Evolutionary conservation across 2,113 vertebrate genomes (phyloP).

Genomic region (Sander lucioperca): DNA sequence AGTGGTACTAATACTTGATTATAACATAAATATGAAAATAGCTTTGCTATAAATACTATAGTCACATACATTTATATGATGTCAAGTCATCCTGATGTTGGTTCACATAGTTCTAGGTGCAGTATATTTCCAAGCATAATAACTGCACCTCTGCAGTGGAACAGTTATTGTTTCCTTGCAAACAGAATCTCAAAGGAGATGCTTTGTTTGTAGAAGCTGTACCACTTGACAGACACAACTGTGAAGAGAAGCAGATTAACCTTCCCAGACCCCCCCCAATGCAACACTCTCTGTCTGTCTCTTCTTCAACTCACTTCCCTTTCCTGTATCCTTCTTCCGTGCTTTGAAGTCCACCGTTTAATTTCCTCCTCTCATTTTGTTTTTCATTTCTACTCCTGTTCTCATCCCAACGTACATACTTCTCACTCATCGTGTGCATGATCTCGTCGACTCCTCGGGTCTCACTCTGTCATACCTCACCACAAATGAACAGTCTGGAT

Average conservation of each 20-base stretch:
- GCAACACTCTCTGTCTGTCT: slow-evolving; percentile 12
- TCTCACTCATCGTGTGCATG: slow-evolving; percentile 33
- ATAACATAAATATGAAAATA: slow-evolving; percentile 6
- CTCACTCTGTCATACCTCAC: slow-evolving; percentile 69
- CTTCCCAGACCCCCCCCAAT: slow-evolving; percentile 40
- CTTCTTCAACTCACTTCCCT: neutral
- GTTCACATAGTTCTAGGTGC: slow-evolving; percentile 18
- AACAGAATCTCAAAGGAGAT: slow-evolving; percentile 37
- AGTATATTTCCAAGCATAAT: slow-evolving; percentile 23
- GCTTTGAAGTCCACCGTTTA: slow-evolving; percentile 36
- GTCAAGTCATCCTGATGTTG: slow-evolving; percentile 15
- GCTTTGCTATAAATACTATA: slow-evolving; percentile 13
- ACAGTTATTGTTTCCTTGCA: slow-evolving; percentile 44
- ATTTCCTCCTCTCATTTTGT: slow-evolving; percentile 20
- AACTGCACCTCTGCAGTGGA: slow-evolving; percentile 21
- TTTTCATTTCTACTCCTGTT: slow-evolving; percentile 21
- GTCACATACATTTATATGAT: neutral
- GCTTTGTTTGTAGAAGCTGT: slow-evolving; percentile 51
- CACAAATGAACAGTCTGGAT: slow-evolving; percentile 74
- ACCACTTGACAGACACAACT: slow-evolving; percentile 54
- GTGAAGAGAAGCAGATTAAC: slow-evolving; percentile 62
- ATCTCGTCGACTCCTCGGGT: slow-evolving; percentile 42
- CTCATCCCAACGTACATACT: slow-evolving; percentile 24
- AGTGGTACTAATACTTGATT: slow-evolving; percentile 7
- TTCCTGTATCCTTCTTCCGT: neutral